Percentiles rank a stretch among this genome's conserved stretches.
phyloP scores from a whole-genome alignment of 2,888 invertebrate species.

The Caenorhabditis sp. region DNA sequence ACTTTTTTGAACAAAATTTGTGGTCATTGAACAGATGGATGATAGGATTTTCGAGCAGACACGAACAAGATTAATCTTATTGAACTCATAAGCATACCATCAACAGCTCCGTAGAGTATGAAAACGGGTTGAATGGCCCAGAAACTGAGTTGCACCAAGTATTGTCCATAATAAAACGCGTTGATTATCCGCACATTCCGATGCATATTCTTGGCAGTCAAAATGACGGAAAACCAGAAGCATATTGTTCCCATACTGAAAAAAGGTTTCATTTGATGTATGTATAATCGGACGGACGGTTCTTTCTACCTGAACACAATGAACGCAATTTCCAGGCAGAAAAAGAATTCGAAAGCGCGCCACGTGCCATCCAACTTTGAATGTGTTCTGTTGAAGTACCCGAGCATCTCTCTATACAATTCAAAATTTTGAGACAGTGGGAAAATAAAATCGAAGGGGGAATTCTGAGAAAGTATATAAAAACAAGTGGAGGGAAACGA shows the following conservation, averaged over 20 bases:
- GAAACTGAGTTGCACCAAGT: conserved; percentile 34
- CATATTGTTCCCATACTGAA: conserved; percentile 25
- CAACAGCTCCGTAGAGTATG: conserved; percentile 11
- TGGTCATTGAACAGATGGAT: no score
- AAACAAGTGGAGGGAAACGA: not conserved
- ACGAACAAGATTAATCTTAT: no score
- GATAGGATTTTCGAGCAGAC: no score
- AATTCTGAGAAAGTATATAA: not conserved
- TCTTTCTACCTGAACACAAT: conserved; percentile 17
- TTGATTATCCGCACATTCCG: conserved; percentile 35
- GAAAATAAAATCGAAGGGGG: not conserved
- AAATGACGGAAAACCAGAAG: conserved; percentile 39
- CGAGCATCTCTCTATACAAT: conserved; percentile 30
- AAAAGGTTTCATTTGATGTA: not conserved
- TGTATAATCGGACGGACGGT: not conserved
- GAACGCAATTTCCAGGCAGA: conserved; percentile 13
- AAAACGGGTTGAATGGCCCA: conserved; percentile 44
- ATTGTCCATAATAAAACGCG: conserved; percentile 39
- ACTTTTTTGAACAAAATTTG: no score
- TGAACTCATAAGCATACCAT: conserved; percentile 15
- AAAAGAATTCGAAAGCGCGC: conserved; percentile 1
- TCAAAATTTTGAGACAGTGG: not conserved
- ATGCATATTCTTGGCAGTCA: conserved; percentile 32
- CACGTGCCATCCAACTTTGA: not conserved
- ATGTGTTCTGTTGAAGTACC: conserved; percentile 43